A percentile compares a stretch with the other conserved stretches of the same genome.
Evolutionary conservation across 2,113 vertebrate genomes (phyloP).

Genomic region (Lucifuga dentata): DNA sequence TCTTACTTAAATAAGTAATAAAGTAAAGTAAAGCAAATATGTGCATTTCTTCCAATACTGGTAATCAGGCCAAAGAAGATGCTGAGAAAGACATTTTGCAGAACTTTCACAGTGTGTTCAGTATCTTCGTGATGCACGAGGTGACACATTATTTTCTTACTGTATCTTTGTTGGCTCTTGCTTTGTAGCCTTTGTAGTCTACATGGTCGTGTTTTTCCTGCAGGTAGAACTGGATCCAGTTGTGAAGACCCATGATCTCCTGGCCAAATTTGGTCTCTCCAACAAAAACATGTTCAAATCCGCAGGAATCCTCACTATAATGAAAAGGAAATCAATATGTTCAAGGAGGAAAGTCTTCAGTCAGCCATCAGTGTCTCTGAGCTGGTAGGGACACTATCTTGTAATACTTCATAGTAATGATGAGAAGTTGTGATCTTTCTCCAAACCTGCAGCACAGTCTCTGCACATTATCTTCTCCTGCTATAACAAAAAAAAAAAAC

Average conservation of each 20-base stretch:
- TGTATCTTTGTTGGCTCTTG: conserved; percentile 79
- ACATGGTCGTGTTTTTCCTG: conserved; percentile 85
- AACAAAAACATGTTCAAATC: conserved; percentile 92
- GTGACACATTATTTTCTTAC: conserved; percentile 65
- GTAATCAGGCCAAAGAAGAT: background rate
- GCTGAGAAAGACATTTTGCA: too few species aligned
- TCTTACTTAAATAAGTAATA: too few species aligned
- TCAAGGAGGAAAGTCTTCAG: background rate
- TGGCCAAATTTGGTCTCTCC: conserved; percentile 84
- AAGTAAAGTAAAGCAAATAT: too few species aligned
- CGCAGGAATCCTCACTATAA: conserved; percentile 86
- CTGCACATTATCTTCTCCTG: conserved; percentile 11
- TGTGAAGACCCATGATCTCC: conserved; percentile 88
- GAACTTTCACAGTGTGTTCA: background rate
- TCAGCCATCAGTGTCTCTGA: too few species aligned
- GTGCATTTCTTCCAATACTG: too few species aligned
- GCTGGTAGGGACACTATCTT: too few species aligned
- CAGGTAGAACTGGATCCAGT: conserved; percentile 92
- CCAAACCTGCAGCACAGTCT: background rate
- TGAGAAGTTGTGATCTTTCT: too few species aligned
- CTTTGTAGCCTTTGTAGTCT: conserved; percentile 89
- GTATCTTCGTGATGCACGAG: background rate
- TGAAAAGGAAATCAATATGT: background rate
- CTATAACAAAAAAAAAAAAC: conserved; percentile 49
- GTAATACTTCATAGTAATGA: too few species aligned